A percentile compares a stretch with the other conserved stretches of the same genome.
Evolutionary conservation across 2,113 vertebrate species (phyloP).

Genomic region (Deroptyus accipitrinus): DNA sequence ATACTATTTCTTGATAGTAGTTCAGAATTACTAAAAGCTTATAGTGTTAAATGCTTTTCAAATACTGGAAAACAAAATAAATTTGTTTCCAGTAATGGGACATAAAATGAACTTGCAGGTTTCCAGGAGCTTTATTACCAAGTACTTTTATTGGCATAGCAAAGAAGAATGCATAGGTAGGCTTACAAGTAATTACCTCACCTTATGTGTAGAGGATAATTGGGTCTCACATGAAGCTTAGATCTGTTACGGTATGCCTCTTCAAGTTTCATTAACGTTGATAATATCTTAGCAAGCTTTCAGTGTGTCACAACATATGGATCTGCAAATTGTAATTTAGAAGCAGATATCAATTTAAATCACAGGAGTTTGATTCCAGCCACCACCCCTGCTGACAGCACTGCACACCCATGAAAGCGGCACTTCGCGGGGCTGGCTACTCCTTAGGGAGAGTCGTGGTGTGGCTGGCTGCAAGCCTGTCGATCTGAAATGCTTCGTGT

Average conservation of each 20-base stretch:
- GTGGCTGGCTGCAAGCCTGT: not conserved
- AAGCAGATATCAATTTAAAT: not conserved
- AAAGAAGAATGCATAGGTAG: not conserved
- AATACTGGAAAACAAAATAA: not conserved
- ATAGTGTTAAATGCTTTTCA: not conserved
- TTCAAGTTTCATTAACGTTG: not conserved
- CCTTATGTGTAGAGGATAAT: not conserved
- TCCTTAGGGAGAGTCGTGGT: not conserved
- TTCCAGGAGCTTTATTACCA: not conserved
- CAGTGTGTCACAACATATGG: not conserved
- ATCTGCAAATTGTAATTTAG: not conserved
- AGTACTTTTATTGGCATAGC: not conserved
- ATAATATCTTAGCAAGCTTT: not conserved
- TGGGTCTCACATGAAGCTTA: not conserved
- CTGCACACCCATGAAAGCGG: not conserved
- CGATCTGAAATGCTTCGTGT: not conserved
- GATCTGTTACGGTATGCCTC: not conserved
- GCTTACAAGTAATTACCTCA: not conserved
- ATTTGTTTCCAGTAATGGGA: not conserved
- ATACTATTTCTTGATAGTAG: not conserved
- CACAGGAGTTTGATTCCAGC: not conserved
- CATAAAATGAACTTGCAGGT: not conserved
- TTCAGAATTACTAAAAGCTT: not conserved
- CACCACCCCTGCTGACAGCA: not conserved
- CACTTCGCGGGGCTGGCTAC: accelerated